Conservation (phyloP, 2,113 vertebrate genomes). For the Triplophysa dalaica region DNA sequence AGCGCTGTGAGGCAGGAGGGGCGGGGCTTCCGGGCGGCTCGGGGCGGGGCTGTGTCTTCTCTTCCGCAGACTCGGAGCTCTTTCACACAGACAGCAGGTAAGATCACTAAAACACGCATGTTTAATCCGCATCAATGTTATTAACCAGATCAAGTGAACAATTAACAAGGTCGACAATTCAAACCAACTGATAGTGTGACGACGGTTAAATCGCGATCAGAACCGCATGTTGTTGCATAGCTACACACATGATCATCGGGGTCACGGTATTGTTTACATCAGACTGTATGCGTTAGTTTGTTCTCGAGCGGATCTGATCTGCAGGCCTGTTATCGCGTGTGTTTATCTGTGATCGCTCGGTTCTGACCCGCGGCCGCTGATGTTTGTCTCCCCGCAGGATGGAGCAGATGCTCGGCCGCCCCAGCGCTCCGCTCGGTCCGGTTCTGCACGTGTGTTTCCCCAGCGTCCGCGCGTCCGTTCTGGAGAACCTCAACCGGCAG, state of each 20-base stretch:
- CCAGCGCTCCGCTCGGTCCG: slow-evolving; percentile 43
- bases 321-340: not conserved
- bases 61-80: too few relatives aligned
- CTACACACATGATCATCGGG: not conserved
- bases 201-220: not conserved
- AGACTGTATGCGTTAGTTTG: too few relatives aligned
- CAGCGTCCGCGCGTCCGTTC: slow-evolving; percentile 76
- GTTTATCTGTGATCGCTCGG: too few relatives aligned
- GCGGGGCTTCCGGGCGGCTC: too few relatives aligned
- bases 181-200: not conserved
- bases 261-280: too few relatives aligned
- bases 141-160: not conserved
- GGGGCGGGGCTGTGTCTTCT: too few relatives aligned
- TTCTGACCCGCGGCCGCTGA: not conserved
- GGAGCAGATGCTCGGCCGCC: slow-evolving; percentile 18
- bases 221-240: not conserved
- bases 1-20: too few relatives aligned
- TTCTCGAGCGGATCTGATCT: not conserved
- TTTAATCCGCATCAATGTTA: too few relatives aligned
- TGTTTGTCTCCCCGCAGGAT: slow-evolving; percentile 21
- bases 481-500: slow-evolving; percentile 88
- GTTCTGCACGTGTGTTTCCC: slow-evolving; percentile 87
- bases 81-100: too few relatives aligned
- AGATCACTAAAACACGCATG: too few relatives aligned
- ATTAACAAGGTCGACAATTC: too few relatives aligned